phyloP scores from a whole-genome alignment of 2,888 invertebrate genomes.

The Amorpha juglandis region DNA sequence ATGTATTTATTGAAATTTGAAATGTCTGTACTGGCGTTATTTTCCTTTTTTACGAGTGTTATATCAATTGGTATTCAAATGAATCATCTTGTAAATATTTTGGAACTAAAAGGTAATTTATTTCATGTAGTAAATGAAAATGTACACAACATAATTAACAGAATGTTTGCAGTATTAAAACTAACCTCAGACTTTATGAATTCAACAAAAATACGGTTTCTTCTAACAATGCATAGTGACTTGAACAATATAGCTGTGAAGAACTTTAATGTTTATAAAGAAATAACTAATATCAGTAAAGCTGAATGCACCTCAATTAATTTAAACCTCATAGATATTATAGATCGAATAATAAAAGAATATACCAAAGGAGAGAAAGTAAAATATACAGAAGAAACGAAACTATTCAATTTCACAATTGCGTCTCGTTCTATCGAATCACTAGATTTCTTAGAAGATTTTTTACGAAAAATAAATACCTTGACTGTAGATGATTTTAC shows the following conservation, averaged over 20 bases:
- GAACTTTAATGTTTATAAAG: slow-evolving; percentile 40
- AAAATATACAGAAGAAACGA: slow-evolving; percentile 28
- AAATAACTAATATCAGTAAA: slow-evolving; percentile 36
- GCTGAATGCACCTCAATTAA: slow-evolving; percentile 29
- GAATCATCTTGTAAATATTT: slow-evolving; percentile 29
- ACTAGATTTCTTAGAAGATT: slow-evolving; percentile 28
- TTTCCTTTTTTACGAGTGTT: slow-evolving; percentile 26
- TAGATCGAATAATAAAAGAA: slow-evolving; percentile 39
- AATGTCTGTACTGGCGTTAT: background rate
- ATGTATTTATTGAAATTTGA: background rate
- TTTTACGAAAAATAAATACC: slow-evolving; percentile 27
- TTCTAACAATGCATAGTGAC: slow-evolving; percentile 48
- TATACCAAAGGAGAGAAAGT: slow-evolving; percentile 25
- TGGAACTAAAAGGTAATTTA: slow-evolving; percentile 38
- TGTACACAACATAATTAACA: slow-evolving; percentile 45
- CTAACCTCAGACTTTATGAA: slow-evolving; percentile 38
- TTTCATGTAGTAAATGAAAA: slow-evolving; percentile 40
- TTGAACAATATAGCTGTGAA: slow-evolving; percentile 44
- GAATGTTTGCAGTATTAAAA: slow-evolving; percentile 46
- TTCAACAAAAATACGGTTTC: slow-evolving; percentile 36
- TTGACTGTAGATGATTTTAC: slow-evolving; percentile 29
- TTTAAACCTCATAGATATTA: slow-evolving; percentile 34
- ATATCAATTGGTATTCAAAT: slow-evolving; percentile 34
- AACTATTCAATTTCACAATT: slow-evolving; percentile 25
- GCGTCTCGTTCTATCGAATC: slow-evolving; percentile 28